Percentiles rank a stretch among this genome's conserved stretches.
phyloP scores from a whole-genome alignment of 2,888 invertebrate species.

The Zygothrica quintamaculata region DNA sequence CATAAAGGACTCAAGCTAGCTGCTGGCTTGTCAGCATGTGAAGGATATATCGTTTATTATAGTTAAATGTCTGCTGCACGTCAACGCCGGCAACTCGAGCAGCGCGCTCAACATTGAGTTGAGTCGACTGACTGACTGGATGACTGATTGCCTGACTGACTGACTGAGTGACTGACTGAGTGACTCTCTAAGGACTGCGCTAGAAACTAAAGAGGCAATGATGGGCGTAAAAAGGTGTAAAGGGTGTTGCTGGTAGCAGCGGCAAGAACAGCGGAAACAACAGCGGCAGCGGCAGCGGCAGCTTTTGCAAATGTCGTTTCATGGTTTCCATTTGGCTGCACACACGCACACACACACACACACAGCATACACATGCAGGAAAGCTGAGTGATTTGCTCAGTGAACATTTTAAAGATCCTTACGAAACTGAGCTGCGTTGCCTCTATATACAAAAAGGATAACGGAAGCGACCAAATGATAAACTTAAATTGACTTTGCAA shows the following conservation, averaged over 20 bases:
- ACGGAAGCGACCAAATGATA: conserved; percentile 57
- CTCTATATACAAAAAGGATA: conserved; percentile 15
- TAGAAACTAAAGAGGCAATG: conserved; percentile 46
- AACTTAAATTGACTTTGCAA: conserved; percentile 63
- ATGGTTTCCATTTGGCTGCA: conserved; percentile 64
- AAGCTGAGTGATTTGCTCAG: conserved; percentile 47
- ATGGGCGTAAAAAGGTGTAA: conserved; percentile 40
- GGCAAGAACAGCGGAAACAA: neutral
- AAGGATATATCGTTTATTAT: conserved; percentile 73
- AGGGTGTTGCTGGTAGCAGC: neutral
- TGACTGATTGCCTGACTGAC: conserved; percentile 49
- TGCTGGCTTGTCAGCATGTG: conserved; percentile 44
- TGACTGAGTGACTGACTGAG: no score
- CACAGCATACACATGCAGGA: conserved; percentile 2
- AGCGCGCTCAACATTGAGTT: no score
- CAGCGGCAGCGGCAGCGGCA: conserved; percentile 5
- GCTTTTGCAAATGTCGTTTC: conserved; percentile 50
- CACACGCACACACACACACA: conserved; percentile 28
- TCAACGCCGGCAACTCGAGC: conserved; percentile 17
- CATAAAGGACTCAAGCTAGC: neutral
- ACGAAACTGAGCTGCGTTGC: conserved; percentile 12
- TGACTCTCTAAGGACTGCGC: no score
- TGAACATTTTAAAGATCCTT: conserved; percentile 40
- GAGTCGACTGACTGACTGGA: no score
- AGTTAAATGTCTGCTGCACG: conserved; percentile 71